phyloP scores from a whole-genome alignment of 2,888 invertebrate species.

The Hirtodrosophila confusa region DNA sequence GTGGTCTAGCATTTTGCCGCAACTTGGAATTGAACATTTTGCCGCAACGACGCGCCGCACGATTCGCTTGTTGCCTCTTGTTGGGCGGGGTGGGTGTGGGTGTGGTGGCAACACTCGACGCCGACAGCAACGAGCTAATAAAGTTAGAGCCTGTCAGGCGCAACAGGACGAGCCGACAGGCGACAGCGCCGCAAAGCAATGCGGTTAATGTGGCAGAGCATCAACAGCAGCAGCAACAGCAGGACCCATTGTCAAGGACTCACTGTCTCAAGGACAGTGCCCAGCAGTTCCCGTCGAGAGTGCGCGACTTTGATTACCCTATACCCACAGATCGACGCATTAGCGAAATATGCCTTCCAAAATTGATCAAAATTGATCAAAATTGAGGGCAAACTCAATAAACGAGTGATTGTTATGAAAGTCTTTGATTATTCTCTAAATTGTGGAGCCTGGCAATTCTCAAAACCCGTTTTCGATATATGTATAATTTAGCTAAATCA shows the following conservation, averaged over 20 bases:
- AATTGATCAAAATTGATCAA: too few relatives aligned
- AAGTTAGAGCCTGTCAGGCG: slow-evolving; percentile 72
- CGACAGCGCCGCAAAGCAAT: slow-evolving; percentile 60
- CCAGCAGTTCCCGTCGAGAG: neutral
- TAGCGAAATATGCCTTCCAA: too few relatives aligned
- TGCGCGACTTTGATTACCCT: too few relatives aligned
- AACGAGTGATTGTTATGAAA: too few relatives aligned
- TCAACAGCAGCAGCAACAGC: slow-evolving; percentile 11
- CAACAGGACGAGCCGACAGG: slow-evolving; percentile 34
- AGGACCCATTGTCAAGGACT: slow-evolving; percentile 41
- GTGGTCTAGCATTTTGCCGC: slow-evolving; percentile 45
- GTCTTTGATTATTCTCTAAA: too few relatives aligned
- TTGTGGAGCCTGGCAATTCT: too few relatives aligned
- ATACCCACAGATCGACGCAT: too few relatives aligned
- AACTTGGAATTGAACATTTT: slow-evolving; percentile 70
- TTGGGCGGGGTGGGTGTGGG: neutral
- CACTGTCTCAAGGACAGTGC: slow-evolving; percentile 14
- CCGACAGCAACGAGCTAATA: slow-evolving; percentile 68
- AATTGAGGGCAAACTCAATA: too few relatives aligned
- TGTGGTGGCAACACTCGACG: slow-evolving; percentile 42
- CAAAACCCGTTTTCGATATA: too few relatives aligned
- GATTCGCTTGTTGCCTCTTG: slow-evolving; percentile 61
- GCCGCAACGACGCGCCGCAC: slow-evolving; percentile 62
- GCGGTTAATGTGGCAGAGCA: slow-evolving; percentile 55
- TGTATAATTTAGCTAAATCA: too few relatives aligned